phyloP scores from a whole-genome alignment of 2,888 invertebrate genomes.

The Limnephilus rhombicus region DNA sequence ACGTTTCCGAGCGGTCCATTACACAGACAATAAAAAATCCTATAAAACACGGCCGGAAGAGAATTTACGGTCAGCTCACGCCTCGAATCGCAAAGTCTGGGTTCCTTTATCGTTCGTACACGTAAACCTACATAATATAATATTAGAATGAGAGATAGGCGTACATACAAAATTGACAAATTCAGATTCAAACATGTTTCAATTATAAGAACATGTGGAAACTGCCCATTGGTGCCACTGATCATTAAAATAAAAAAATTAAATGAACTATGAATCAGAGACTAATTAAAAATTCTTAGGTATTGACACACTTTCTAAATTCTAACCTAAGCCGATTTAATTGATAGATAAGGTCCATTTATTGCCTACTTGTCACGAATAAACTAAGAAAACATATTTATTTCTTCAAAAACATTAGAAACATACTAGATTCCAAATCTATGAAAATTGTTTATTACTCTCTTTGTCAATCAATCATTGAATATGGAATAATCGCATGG shows the following conservation, averaged over 20 bases:
- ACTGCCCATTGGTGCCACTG: neutral
- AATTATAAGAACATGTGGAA: neutral
- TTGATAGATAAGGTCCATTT: neutral
- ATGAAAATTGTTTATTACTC: no score
- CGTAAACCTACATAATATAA: neutral
- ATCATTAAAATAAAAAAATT: neutral
- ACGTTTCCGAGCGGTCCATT: conserved; percentile 29
- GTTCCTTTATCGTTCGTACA: neutral
- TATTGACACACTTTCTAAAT: conserved; percentile 35
- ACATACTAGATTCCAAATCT: no score
- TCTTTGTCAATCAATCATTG: no score
- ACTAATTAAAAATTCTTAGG: conserved; percentile 9
- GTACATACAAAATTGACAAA: neutral
- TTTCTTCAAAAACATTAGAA: no score
- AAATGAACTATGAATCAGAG: neutral
- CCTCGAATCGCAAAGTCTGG: neutral
- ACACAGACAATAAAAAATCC: conserved; percentile 25
- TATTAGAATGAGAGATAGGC: neutral
- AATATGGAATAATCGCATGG: no score
- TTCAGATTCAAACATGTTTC: neutral
- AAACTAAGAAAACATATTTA: no score
- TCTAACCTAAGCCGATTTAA: conserved; percentile 3
- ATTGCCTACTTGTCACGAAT: no score
- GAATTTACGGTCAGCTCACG: neutral
- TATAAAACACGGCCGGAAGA: conserved; percentile 9